These are phyloP conservation scores for Hetaerina titia DNA, from an alignment of 2,888 invertebrate genomes.

Conservation along the genomic window DNA sequence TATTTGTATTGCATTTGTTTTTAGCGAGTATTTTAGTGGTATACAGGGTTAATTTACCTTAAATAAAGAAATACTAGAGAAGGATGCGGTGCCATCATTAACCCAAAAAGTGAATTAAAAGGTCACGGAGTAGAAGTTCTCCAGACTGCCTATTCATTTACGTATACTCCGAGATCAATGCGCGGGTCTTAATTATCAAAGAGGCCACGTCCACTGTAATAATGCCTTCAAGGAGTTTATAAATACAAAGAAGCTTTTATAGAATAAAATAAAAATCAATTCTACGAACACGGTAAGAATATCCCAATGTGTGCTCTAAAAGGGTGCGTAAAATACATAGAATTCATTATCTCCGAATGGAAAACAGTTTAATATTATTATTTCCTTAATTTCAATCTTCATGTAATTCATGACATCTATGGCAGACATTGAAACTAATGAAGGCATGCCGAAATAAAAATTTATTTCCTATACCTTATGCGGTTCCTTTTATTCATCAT, in stretches of 20 bases:
- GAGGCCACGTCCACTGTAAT: neutral
- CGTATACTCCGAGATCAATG: too few species aligned
- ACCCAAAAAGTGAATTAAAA: neutral
- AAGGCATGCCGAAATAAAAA: too few species aligned
- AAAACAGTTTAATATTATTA: too few species aligned
- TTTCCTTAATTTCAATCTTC: too few species aligned
- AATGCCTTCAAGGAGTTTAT: too few species aligned
- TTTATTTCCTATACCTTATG: too few species aligned
- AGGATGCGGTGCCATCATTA: neutral
- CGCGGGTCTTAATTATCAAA: too few species aligned
- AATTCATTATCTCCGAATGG: too few species aligned
- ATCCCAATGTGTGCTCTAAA: neutral
- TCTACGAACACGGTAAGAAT: neutral
- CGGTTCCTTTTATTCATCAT: too few species aligned
- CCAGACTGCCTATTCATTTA: neutral
- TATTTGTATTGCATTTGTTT: neutral
- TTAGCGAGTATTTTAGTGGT: neutral
- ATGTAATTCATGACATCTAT: too few species aligned
- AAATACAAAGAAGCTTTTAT: too few species aligned
- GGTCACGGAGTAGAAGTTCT: neutral
- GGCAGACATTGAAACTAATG: too few species aligned
- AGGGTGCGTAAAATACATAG: neutral
- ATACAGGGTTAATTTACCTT: neutral
- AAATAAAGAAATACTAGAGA: neutral
- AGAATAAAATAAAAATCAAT: neutral